phyloP scores from a whole-genome alignment of 1,140 invertebrate genomes.

The Ostrea denselamellosa region DNA sequence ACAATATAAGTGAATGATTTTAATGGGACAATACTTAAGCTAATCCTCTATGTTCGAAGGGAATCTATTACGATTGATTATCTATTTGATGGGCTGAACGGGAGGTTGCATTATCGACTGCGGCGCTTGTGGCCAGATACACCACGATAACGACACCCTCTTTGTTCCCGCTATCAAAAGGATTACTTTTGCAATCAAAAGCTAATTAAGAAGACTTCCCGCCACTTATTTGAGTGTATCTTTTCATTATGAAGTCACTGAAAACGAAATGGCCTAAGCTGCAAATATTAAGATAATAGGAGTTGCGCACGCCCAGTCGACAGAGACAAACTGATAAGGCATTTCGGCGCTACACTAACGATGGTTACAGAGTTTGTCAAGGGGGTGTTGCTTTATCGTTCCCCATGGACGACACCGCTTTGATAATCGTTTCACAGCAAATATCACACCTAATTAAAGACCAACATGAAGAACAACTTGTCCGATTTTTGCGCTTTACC shows the following conservation, averaged over 20 bases:
- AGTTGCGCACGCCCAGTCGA: conserved; percentile 23
- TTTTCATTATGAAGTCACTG: conserved; percentile 13
- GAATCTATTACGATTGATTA: conserved; percentile 26
- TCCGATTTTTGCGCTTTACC: conserved; percentile 24
- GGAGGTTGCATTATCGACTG: conserved; percentile 4
- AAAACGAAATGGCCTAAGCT: background rate
- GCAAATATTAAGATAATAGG: conserved; percentile 11
- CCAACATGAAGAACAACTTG: conserved; percentile 1
- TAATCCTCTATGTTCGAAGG: conserved; percentile 7
- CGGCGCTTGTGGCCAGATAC: background rate
- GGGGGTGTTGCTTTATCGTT: background rate
- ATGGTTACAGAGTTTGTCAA: background rate
- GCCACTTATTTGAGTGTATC: conserved; percentile 27
- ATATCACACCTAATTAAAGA: conserved; percentile 34
- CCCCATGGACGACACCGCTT: background rate
- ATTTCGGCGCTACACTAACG: background rate
- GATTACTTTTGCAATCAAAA: conserved; percentile 24
- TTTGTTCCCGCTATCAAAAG: conserved; percentile 31
- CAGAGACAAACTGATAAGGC: background rate
- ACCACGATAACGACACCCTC: background rate
- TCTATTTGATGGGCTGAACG: conserved; percentile 25
- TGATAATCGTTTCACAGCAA: conserved; percentile 35
- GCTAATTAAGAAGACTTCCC: conserved; percentile 29
- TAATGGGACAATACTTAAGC: conserved; percentile 4
- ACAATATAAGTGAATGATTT: conserved; percentile 17